Conservation (phyloP, 53 echinoderm and acorn worm genomes). For the Patiria pectinifera region DNA sequence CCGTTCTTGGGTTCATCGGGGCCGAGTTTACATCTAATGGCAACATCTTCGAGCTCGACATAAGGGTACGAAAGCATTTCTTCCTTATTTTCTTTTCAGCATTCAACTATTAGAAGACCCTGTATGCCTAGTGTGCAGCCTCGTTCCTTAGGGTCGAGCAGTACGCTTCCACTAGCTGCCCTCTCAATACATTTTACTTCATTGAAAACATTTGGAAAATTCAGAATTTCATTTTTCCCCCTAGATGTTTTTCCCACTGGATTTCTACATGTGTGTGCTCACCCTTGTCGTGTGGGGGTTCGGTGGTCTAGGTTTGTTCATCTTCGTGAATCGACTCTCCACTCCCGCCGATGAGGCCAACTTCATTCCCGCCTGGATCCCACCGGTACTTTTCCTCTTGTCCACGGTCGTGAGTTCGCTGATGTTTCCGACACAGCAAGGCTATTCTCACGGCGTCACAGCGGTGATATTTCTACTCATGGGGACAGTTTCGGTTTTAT, state of each 20-base stretch:
- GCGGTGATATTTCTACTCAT: conserved; percentile 2
- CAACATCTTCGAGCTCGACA: neutral
- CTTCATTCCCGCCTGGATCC: neutral
- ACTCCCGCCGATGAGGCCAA: neutral
- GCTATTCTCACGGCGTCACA: conserved; percentile 12
- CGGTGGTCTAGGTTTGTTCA: neutral
- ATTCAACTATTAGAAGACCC: too few relatives aligned
- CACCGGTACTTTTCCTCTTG: conserved; percentile 2
- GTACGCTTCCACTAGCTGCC: too few relatives aligned
- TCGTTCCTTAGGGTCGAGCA: too few relatives aligned
- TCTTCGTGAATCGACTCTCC: neutral
- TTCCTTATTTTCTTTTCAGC: neutral
- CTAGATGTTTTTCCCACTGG: conserved; percentile 51
- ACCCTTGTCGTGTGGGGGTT: conserved; percentile 4
- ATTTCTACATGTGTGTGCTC: conserved; percentile 34
- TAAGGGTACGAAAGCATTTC: conserved; percentile 7
- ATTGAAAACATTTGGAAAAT: too few relatives aligned
- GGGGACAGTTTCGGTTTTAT: neutral
- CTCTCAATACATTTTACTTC: too few relatives aligned
- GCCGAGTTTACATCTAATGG: conserved; percentile 29
- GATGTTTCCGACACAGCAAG: conserved; percentile 31
- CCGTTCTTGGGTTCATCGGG: conserved; percentile 6
- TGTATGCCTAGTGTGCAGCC: too few relatives aligned
- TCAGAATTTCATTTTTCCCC: neutral
- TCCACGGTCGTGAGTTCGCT: neutral